phyloP scores from a whole-genome alignment of 1,140 invertebrate genomes.

The Bombus polaris region DNA sequence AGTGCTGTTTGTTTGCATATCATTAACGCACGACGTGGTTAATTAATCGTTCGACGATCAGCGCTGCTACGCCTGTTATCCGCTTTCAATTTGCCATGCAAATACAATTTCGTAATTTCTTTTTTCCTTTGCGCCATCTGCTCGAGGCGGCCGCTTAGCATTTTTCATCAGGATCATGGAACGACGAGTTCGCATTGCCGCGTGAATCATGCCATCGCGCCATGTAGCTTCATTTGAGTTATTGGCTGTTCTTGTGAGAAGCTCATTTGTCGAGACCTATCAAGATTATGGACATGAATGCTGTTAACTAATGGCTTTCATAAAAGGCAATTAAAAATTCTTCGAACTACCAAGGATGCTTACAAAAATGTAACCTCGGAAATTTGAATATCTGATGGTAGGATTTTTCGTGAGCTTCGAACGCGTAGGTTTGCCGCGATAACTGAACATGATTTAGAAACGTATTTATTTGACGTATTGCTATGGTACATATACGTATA shows the following conservation, averaged over 20 bases:
- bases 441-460: no score
- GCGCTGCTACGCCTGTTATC: background rate
- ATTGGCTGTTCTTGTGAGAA: background rate
- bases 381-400: no score
- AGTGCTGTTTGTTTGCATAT: constrained; percentile 58
- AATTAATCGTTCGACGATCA: constrained; percentile 50
- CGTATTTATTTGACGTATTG: no score
- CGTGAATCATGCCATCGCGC: constrained; percentile 5
- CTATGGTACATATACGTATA: no score
- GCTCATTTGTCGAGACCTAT: background rate
- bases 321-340: background rate
- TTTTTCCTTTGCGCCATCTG: background rate
- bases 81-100: constrained; percentile 19
- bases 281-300: background rate
- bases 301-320: no score
- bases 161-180: background rate
- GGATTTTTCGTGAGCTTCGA: no score
- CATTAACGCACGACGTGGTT: constrained; percentile 49
- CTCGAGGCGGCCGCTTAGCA: background rate
- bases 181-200: background rate
- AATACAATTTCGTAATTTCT: constrained; percentile 5
- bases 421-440: no score
- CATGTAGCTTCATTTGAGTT: background rate
- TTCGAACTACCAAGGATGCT: background rate
- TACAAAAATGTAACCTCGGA: background rate